Base-by-base conservation (phyloP, 2,797 vertebrate genomes). In the Gadopsis marmoratus region DNA sequence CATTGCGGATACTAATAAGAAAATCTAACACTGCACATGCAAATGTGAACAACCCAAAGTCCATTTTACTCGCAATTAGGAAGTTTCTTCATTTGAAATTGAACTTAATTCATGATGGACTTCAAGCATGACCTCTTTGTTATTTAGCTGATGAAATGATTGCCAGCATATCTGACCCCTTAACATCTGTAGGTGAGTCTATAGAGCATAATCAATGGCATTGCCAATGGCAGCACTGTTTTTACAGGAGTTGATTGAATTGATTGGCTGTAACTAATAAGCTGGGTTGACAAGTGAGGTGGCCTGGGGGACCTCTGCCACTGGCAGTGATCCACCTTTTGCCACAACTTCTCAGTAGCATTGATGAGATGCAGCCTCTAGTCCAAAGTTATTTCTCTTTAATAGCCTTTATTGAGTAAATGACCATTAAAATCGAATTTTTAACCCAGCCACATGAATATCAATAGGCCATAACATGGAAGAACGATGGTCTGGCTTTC, bases 391-490 rank as follows among this genome's bases (percentile, higher is more conserved):
- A 93, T 91, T 92, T 89, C 87, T 89, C 79, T 90, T 91, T 92
- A 93, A 94, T 89, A 79, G 91, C 73, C 81, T 92, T 92, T 91
- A 95, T 95, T 92, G 93, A 95, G 89, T 88, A 91, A 92, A 86
- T 91, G 93, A 92, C 92, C 91, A 90, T 92, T 93, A 91, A 91
- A 94, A 95, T 94, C 66, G 83, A 94, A 91, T 91, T 93, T 94
- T 94, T 92, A 95, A 94, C 86, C 89, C 86, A 86, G 83, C 86
- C 91, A 83, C 91, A 92, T 93, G 91, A 95, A 95, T 94, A 94
- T 92, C 93, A 93, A 94, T 93, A 90, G 82, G 72, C 77, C 86
- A 91, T 86, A 93, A 92, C 91, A 78, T 70, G 68, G 82, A 61
- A 82, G 80, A 80, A 74, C 88, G 82, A 79, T 82, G 81, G 87